Conservation (phyloP, 2,888 invertebrate species). For the Ectobius pallidus region DNA sequence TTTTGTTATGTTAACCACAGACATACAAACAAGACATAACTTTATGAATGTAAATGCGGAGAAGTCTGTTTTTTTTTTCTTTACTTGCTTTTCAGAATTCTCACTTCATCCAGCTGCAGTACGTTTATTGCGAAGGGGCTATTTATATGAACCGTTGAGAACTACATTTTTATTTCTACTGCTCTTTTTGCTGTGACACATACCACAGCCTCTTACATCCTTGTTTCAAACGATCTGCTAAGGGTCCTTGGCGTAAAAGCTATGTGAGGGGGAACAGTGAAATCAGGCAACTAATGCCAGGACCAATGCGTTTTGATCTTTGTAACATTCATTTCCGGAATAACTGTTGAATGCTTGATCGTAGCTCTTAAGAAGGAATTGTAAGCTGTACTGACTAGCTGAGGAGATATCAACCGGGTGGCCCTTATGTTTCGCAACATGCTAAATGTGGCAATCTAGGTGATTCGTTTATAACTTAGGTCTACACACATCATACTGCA, state of each 20-base stretch:
- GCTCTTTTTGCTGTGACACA: not conserved
- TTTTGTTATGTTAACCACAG: not conserved
- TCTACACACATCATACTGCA: too few relatives aligned
- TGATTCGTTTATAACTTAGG: too few relatives aligned
- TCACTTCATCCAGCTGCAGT: not conserved
- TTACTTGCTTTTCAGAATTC: not conserved
- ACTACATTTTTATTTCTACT: not conserved
- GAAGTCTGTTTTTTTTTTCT: not conserved
- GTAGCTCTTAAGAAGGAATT: not conserved
- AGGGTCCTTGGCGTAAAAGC: not conserved
- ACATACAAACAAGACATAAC: not conserved
- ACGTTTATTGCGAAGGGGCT: not conserved
- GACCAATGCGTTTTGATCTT: not conserved
- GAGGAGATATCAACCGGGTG: not conserved
- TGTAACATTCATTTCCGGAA: slow-evolving; percentile 18
- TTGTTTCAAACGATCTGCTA: not conserved
- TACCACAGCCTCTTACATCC: not conserved
- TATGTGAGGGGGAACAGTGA: not conserved
- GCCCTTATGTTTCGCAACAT: not conserved
- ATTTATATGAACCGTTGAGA: not conserved
- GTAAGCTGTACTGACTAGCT: not conserved
- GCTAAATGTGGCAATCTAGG: too few relatives aligned
- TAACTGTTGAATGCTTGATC: slow-evolving; percentile 19
- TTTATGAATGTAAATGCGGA: not conserved
- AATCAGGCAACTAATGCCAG: not conserved